phyloP scores from a whole-genome alignment of 2,888 invertebrate species.

The Drosophila monieri region DNA sequence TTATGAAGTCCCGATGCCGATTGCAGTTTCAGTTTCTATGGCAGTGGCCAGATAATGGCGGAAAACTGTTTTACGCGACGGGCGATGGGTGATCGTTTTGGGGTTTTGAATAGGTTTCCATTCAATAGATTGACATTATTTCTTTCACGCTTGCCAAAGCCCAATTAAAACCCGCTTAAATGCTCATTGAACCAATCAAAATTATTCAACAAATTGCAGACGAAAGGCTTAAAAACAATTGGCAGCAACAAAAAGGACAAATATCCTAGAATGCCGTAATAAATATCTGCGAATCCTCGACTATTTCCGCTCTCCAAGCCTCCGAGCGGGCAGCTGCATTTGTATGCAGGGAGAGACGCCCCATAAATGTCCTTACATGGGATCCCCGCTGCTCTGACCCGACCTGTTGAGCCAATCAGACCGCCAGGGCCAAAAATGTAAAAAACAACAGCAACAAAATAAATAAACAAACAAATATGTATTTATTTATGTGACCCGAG shows the following conservation, averaged over 20 bases:
- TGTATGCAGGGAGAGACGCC: constrained; percentile 18
- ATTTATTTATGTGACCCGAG: constrained; percentile 58
- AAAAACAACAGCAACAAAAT: not conserved
- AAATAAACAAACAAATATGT: constrained; percentile 46
- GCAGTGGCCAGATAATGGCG: constrained; percentile 20
- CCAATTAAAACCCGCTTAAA: not conserved
- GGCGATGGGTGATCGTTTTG: not conserved
- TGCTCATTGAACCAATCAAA: too few relatives aligned
- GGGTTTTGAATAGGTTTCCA: not conserved
- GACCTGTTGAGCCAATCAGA: constrained; percentile 73
- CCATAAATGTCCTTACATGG: constrained; percentile 33
- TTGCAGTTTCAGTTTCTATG: constrained; percentile 7
- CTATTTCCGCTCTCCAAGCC: constrained; percentile 4
- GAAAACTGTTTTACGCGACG: constrained; percentile 47
- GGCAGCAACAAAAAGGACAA: constrained; percentile 20
- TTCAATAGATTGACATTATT: not conserved
- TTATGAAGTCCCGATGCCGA: constrained; percentile 57
- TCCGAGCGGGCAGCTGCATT: constrained; percentile 13
- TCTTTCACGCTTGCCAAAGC: not conserved
- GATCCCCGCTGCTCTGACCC: constrained; percentile 49
- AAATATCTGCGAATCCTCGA: constrained; percentile 13
- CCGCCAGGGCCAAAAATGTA: constrained; percentile 25
- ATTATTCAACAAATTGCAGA: not conserved
- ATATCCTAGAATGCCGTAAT: constrained; percentile 18
- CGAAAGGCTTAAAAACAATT: constrained; percentile 1